Base-by-base conservation (phyloP, 1,140 invertebrate species). In the Meloidogyne chitwoodi region DNA sequence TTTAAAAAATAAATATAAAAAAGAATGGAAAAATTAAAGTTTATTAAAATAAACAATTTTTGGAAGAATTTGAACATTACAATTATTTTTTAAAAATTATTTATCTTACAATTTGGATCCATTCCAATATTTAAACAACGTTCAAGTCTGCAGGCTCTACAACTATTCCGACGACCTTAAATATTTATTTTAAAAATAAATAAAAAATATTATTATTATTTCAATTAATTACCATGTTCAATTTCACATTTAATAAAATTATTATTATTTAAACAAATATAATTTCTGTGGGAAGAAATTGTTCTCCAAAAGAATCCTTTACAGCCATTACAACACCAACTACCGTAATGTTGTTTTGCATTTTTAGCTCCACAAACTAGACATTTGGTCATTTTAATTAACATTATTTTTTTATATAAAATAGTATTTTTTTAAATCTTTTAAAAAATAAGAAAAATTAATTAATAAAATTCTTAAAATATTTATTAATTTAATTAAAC, bases 51-150 rank as follows among this genome's bases (percentile, higher is more conserved):
- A n/a, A n/a, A n/a, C n/a, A n/a, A n/a, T n/a, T n/a, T n/a, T n/a
- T n/a, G n/a, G n/a, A n/a, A n/a, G n/a, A n/a, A n/a, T n/a, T n/a
- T n/a, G n/a, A n/a, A n/a, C n/a, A n/a, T n/a, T n/a, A n/a, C 16
- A 16, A 19, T 16, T 14, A 31, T 2, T n/a, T 19, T 68, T 19
- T 14, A 10, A 6, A 24, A 31, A 31, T 24, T 26, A 2, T 24
- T 16, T 68, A 27, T 12, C 24, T 41, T 38, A 69, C 68, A 61
- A 68, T 84, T 84, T 4, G 83, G 83, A 61, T 87, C 85, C 83
- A 87, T 87, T 41, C 83, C 84, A 26, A 86, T 82, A 61, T 87
- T 81, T 24, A 85, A 70, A 72, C 84, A 85, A 27, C 85, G 78
- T 56, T 87, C 84, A 71, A 85, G 87, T 11, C 84, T 84, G 41